Evolutionary conservation across 2,797 vertebrate species (phyloP).

Genomic region (Dendrocincla fuliginosa): DNA sequence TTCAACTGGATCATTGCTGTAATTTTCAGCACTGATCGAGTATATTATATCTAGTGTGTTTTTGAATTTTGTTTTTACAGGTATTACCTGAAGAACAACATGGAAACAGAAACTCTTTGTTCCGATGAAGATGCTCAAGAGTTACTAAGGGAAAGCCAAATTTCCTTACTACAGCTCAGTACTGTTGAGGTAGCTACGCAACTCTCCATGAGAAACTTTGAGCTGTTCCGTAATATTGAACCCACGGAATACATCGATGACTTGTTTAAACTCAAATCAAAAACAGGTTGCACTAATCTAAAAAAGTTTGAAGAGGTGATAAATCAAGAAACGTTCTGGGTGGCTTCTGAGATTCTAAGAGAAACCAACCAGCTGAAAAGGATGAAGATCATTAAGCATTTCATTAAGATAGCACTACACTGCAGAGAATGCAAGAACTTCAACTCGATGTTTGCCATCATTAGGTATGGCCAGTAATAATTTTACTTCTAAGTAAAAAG

Average conservation of each 20-base stretch:
- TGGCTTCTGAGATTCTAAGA: conserved; percentile 92
- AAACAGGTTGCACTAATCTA: conserved; percentile 87
- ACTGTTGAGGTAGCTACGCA: conserved; percentile 96
- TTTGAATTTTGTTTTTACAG: conserved; percentile 71
- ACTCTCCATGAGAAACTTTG: conserved; percentile 96
- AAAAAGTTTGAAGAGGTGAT: conserved; percentile 98
- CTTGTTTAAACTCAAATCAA: conserved; percentile 91
- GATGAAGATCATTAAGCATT: conserved; percentile 98
- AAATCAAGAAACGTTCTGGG: conserved; percentile 99
- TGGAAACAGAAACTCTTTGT: conserved; percentile 98
- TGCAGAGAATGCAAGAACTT: conserved; percentile 99
- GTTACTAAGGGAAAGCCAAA: conserved; percentile 91
- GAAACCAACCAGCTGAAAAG: conserved; percentile 97
- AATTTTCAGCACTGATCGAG: background rate
- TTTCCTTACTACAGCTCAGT: conserved; percentile 93
- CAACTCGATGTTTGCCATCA: conserved; percentile 99
- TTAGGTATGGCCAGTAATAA: conserved; percentile 83
- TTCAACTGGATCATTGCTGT: background rate
- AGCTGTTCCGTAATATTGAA: conserved; percentile 96
- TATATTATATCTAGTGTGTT: background rate
- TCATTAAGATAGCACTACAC: conserved; percentile 97
- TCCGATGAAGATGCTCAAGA: conserved; percentile 98
- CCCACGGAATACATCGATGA: conserved; percentile 98
- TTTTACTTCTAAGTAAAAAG: background rate
- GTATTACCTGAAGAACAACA: conserved; percentile 99